These are phyloP conservation scores for Melikaiella ostensackeni DNA, from an alignment of 2,888 invertebrate genomes.

Conservation along the genomic window DNA sequence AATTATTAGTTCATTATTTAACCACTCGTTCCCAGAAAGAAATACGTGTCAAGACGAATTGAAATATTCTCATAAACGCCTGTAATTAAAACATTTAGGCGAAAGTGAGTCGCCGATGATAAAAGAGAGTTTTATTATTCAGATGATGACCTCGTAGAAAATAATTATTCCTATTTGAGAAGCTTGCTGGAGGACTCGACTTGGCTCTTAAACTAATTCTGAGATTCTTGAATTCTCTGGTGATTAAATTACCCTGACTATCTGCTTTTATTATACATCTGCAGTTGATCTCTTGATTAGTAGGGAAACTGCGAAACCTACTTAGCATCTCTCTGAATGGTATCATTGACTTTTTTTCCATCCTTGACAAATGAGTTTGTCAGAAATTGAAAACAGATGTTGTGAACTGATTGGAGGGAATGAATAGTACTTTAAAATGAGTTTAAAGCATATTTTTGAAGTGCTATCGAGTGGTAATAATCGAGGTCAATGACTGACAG, in stretches of 20 bases:
- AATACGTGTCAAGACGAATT: not conserved
- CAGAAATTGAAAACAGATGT: not conserved
- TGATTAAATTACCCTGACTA: not conserved
- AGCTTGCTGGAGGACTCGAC: not conserved
- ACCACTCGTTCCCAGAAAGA: slow-evolving; percentile 17
- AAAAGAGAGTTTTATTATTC: slow-evolving; percentile 1
- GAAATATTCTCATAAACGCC: not conserved
- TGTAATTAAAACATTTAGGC: not conserved
- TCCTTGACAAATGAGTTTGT: not conserved
- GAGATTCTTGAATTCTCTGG: slow-evolving; percentile 34
- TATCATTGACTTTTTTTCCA: not conserved
- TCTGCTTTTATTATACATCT: not conserved
- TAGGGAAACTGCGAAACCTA: not conserved
- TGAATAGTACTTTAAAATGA: not conserved
- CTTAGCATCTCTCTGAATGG: not conserved
- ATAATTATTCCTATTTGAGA: slow-evolving; percentile 6
- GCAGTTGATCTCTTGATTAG: slow-evolving; percentile 4
- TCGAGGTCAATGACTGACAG: slow-evolving; percentile 9
- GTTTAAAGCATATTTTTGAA: not conserved
- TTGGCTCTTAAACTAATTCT: slow-evolving; percentile 10
- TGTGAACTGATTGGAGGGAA: not conserved
- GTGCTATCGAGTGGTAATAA: not conserved
- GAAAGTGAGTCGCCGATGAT: not conserved
- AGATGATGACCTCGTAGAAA: not conserved
- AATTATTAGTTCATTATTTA: slow-evolving; percentile 1